phyloP scores from a whole-genome alignment of 1,140 invertebrate genomes.

The Leptonema lineaticorne region DNA sequence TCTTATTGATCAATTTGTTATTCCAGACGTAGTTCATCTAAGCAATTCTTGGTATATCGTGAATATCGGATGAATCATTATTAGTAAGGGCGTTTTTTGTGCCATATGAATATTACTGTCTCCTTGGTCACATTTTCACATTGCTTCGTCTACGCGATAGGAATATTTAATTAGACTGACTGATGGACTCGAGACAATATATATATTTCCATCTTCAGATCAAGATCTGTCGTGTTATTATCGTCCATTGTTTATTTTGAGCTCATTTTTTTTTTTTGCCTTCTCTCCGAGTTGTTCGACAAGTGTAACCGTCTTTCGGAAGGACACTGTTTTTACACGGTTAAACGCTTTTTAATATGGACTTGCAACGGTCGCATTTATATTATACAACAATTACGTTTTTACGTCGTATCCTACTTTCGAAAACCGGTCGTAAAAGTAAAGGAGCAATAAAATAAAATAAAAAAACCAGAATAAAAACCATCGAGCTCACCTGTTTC shows the following conservation, averaged over 20 bases:
- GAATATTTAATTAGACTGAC: too few relatives aligned
- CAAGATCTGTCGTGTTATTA: too few relatives aligned
- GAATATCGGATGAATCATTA: not conserved
- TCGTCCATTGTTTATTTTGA: too few relatives aligned
- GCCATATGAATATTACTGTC: not conserved
- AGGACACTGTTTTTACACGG: not conserved
- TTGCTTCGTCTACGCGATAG: too few relatives aligned
- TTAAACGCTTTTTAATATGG: not conserved
- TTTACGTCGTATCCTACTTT: conserved; percentile 10
- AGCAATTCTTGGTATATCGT: not conserved
- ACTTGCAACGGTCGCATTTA: conserved; percentile 13
- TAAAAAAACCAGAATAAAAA: too few relatives aligned
- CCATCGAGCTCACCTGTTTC: not conserved
- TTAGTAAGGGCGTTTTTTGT: not conserved
- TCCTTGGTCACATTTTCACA: too few relatives aligned
- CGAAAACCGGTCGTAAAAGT: conserved; percentile 1
- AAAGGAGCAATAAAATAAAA: not conserved
- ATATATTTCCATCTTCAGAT: too few relatives aligned
- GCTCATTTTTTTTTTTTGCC: too few relatives aligned
- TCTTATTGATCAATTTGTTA: not conserved
- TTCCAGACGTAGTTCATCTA: not conserved
- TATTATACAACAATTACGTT: conserved; percentile 20
- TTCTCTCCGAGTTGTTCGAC: too few relatives aligned
- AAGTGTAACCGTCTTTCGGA: not conserved
- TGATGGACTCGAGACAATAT: too few relatives aligned